Conservation (phyloP, 2,888 invertebrate genomes). For the Saturnia pavonia region DNA sequence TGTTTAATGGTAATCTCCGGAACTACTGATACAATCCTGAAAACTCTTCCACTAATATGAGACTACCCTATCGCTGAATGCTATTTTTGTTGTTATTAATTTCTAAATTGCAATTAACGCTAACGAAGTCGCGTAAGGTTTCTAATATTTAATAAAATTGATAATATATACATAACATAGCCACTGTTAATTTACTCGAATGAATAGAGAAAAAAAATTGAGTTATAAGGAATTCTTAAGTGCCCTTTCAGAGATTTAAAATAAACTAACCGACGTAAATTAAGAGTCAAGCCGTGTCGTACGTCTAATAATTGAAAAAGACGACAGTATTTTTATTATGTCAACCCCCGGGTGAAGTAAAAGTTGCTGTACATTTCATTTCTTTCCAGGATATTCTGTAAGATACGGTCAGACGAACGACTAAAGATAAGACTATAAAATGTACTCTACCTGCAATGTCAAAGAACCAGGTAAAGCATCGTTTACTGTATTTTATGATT, state of each 20-base stretch:
- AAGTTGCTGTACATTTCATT: slow-evolving; percentile 55
- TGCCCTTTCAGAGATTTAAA: not conserved
- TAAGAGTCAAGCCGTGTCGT: slow-evolving; percentile 40
- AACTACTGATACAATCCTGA: too few species aligned
- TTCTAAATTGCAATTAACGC: too few species aligned
- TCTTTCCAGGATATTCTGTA: slow-evolving; percentile 50
- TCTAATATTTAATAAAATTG: too few species aligned
- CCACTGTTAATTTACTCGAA: too few species aligned
- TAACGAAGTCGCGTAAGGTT: too few species aligned
- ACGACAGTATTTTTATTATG: slow-evolving; percentile 58
- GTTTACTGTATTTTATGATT: slow-evolving; percentile 26
- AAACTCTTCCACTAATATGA: too few species aligned
- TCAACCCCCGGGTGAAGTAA: slow-evolving; percentile 48
- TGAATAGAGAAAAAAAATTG: too few species aligned
- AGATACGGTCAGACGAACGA: slow-evolving; percentile 51
- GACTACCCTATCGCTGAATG: too few species aligned
- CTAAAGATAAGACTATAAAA: slow-evolving; percentile 54
- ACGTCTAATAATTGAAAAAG: slow-evolving; percentile 59
- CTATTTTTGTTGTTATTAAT: too few species aligned
- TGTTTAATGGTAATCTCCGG: too few species aligned
- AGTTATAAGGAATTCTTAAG: not conserved
- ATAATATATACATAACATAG: too few species aligned
- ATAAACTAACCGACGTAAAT: slow-evolving; percentile 22
- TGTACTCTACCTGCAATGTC: slow-evolving; percentile 40
- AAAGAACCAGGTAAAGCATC: not conserved